Evolutionary conservation across 2,888 invertebrate species (phyloP).

Genomic region (Amiota mariae): DNA sequence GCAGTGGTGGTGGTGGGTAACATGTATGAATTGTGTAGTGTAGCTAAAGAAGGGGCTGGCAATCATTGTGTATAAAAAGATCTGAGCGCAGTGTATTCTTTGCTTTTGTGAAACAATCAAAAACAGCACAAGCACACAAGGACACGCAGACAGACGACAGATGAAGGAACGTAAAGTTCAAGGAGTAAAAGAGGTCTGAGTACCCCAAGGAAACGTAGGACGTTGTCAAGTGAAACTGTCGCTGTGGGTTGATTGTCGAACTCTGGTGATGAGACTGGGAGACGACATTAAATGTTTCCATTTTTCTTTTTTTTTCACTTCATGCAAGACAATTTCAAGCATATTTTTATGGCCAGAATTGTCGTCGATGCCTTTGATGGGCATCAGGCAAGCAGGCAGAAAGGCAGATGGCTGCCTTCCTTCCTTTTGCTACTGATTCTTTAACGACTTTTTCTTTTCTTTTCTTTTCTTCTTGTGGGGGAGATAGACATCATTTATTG

Average conservation of each 20-base stretch:
- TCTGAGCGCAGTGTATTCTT: slow-evolving; percentile 53
- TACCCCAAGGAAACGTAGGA: no score
- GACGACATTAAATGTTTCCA: slow-evolving; percentile 60
- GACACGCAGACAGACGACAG: not conserved
- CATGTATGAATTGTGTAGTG: not conserved
- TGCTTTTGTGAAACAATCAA: slow-evolving; percentile 64
- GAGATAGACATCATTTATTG: not conserved
- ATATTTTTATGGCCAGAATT: slow-evolving; percentile 58
- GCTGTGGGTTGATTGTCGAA: no score
- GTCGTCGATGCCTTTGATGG: not conserved
- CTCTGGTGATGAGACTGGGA: slow-evolving; percentile 24
- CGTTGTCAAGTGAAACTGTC: no score
- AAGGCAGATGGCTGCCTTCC: not conserved
- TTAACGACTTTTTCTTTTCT: not conserved
- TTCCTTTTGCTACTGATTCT: slow-evolving; percentile 12
- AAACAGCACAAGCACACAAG: slow-evolving; percentile 38
- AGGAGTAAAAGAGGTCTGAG: not conserved
- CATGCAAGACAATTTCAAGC: slow-evolving; percentile 60
- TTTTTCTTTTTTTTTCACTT: slow-evolving; percentile 33
- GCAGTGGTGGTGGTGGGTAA: slow-evolving; percentile 4
- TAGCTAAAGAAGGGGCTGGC: slow-evolving; percentile 39
- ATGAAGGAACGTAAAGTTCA: slow-evolving; percentile 28
- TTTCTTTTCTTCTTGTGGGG: not conserved
- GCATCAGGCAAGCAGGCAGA: no score
- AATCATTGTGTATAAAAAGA: slow-evolving; percentile 36